Evolutionary conservation across 2,113 vertebrate genomes (phyloP), one percentile per base, ranked within the genome.

Genomic region (Pelecanoides urinatrix): DNA sequence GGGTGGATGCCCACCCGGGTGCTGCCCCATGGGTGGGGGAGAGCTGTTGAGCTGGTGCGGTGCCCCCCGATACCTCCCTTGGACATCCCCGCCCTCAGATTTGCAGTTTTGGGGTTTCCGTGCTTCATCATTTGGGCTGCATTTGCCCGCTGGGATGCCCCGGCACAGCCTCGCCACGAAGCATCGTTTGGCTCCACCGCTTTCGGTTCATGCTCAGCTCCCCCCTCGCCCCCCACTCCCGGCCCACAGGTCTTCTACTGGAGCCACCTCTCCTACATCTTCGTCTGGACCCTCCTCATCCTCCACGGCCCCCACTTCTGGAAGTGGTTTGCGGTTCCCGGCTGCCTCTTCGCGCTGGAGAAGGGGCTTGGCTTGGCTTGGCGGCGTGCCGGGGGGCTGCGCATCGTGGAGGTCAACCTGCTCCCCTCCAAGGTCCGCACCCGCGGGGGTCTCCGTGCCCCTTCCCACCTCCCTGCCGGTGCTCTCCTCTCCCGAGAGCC

Each of bases 271-370:
- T 99, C 97, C 84, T 99, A 99, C 36, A 78, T 99, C 61, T 96
- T 86, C 50, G 89, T 99, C 59, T 99, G 99, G 99, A 62, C 93
- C 63, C 98, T 99, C 94, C 97, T 99, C n/a, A 83, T 99, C 40
- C 50, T 99, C 23, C 99, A 99, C 3, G 99, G 98, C 25, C 98
- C 99, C 30, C 98, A 98, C 91, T 99, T 99, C 97, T 99, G 99
- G 99, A 99, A 99, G 97, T 99, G 99, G 99, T 99, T 99, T 38
- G 86, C 97, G 21, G 96, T 98, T 25, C 99, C 99, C 0, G 99
- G 99, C 13, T 72, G 98, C 42, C 20, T 99, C 14, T 99, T 99
- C 25, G 34, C 97, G 40, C 90, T 99, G 92, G 99, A 99, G 97
- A 99, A 99, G 97, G 84, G 95, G 7, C 74, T 99, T 0, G 98